Evolutionary conservation across 2,113 vertebrate species (phyloP).

Genomic region (Paradisaea rubra): DNA sequence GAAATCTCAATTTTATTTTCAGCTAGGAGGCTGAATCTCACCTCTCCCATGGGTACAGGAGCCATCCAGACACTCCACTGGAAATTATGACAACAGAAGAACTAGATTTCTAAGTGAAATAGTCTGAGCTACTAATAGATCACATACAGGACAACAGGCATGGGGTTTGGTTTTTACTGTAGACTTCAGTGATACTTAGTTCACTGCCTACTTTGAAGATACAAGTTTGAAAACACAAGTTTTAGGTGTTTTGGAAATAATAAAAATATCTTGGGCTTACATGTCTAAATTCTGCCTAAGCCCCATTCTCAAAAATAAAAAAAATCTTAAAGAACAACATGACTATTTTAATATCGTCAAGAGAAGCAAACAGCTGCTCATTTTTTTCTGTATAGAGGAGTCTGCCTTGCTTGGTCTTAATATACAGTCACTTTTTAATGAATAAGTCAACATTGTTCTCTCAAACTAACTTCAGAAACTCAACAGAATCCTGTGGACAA

Average conservation of each 20-base stretch:
- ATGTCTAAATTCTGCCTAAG: background rate
- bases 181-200: background rate
- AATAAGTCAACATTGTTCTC: background rate
- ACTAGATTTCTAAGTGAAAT: background rate
- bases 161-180: background rate
- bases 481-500: background rate
- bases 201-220: background rate
- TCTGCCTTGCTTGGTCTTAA: background rate
- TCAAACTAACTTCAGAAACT: background rate
- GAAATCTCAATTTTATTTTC: background rate
- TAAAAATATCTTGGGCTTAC: background rate
- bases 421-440: background rate
- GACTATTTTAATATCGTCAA: background rate
- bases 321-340: background rate
- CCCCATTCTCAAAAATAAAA: background rate
- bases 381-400: background rate
- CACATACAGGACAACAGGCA: background rate
- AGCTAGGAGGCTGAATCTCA: background rate
- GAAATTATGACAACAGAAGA: background rate
- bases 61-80: background rate
- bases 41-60: background rate
- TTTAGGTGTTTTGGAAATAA: background rate
- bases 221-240: background rate
- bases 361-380: background rate
- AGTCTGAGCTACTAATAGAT: background rate